phyloP scores from a whole-genome alignment of 2,797 vertebrate genomes.

The Perodicticus potto region DNA sequence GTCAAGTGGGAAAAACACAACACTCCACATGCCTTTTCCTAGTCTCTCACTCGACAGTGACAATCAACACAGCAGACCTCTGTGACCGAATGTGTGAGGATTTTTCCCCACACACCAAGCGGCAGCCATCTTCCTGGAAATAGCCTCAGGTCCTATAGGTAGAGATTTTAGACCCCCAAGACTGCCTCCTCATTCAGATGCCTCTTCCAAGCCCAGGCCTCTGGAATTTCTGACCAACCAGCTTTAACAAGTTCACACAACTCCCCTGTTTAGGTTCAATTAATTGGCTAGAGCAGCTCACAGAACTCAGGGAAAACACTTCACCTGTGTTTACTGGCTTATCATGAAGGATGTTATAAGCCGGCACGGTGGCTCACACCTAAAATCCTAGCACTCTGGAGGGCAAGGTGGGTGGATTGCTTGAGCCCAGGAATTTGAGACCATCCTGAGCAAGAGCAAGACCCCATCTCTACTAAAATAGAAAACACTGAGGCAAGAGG shows the following conservation, averaged over 20 bases:
- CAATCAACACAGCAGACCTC: background rate
- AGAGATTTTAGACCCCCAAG: background rate
- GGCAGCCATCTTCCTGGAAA: background rate
- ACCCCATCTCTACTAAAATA: no score
- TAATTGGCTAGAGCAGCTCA: background rate
- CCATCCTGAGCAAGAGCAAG: no score
- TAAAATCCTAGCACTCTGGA: no score
- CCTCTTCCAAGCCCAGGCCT: background rate
- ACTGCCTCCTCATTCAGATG: background rate
- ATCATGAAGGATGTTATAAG: background rate
- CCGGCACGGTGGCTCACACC: no score
- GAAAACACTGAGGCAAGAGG: no score
- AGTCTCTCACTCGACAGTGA: background rate
- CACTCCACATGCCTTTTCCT: background rate
- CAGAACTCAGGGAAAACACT: background rate
- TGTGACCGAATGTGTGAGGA: background rate
- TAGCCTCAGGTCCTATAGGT: background rate
- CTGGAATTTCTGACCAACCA: background rate
- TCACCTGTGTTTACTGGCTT: background rate
- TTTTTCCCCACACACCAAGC: background rate
- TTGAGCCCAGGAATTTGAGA: no score
- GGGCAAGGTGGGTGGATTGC: no score
- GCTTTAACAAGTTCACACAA: background rate
- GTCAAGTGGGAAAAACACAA: background rate
- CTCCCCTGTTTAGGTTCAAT: background rate